Evolutionary conservation across 2,888 invertebrate species (phyloP).

Genomic region (Cynaeus angustus): DNA sequence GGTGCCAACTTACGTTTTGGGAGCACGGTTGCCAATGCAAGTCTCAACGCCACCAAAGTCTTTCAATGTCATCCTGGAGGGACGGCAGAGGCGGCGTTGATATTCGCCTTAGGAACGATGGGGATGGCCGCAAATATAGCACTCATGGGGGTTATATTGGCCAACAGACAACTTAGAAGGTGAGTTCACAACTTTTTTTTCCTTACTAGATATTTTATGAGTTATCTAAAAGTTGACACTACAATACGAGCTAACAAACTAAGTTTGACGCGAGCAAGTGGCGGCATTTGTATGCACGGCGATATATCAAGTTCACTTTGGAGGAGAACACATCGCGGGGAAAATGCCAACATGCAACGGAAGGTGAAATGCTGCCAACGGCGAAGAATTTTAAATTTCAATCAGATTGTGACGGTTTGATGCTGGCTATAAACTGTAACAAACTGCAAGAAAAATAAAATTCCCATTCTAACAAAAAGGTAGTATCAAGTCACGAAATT

Average conservation of each 20-base stretch:
- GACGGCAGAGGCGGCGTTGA: constrained; percentile 84
- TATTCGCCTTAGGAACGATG: constrained; percentile 83
- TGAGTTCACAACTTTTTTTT: constrained; percentile 65
- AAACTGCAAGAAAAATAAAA: too few relatives aligned
- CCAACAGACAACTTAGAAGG: constrained; percentile 87
- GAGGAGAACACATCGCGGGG: background rate
- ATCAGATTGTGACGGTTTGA: background rate
- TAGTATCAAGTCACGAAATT: too few relatives aligned
- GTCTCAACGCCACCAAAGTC: constrained; percentile 80
- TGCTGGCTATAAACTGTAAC: background rate
- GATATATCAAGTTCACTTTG: constrained; percentile 4
- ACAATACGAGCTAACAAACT: constrained; percentile 21
- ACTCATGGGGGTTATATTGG: constrained; percentile 86
- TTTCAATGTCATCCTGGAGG: constrained; percentile 88
- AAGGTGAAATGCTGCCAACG: background rate
- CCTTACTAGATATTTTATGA: constrained; percentile 12
- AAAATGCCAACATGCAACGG: background rate
- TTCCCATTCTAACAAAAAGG: too few relatives aligned
- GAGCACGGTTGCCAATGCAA: constrained; percentile 80
- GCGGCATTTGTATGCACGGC: constrained; percentile 25
- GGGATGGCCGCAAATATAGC: constrained; percentile 89
- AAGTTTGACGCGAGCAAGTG: constrained; percentile 1
- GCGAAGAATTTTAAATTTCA: constrained; percentile 2
- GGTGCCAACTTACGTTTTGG: constrained; percentile 84
- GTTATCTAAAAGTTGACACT: constrained; percentile 9